phyloP scores from a whole-genome alignment of 1,140 invertebrate species.

The Campoletis sonorensis region DNA sequence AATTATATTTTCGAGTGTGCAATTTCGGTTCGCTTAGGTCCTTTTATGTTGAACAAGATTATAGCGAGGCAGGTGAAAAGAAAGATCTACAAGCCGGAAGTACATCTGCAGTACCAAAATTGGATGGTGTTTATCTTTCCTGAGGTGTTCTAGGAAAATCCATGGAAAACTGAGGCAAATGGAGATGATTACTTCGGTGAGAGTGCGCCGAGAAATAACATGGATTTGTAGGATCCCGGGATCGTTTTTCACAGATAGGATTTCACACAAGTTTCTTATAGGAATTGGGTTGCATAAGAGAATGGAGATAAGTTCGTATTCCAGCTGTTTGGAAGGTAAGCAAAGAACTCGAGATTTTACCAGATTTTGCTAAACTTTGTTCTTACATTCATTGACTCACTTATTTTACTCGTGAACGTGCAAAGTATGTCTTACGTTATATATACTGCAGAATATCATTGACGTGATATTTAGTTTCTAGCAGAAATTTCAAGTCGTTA shows the following conservation, averaged over 20 bases:
- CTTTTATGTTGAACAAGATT: neutral
- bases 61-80: neutral
- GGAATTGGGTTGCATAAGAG: neutral
- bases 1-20: neutral
- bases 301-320: neutral
- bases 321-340: neutral
- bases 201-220: neutral
- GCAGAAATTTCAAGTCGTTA: too few species aligned
- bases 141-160: neutral
- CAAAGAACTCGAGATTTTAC: neutral
- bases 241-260: neutral
- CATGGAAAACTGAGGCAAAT: neutral
- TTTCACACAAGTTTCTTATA: neutral
- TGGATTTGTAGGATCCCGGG: neutral
- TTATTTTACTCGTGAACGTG: neutral
- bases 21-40: neutral
- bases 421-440: too few species aligned
- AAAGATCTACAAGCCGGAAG: neutral
- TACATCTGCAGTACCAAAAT: neutral
- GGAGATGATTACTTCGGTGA: neutral
- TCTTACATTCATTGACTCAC: conserved; percentile 7
- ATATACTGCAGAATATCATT: too few species aligned
- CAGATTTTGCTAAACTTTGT: neutral
- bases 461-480: too few species aligned
- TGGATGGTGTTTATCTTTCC: neutral